phyloP scores from a whole-genome alignment of 2,888 invertebrate species.

The Tinea pellionella region DNA sequence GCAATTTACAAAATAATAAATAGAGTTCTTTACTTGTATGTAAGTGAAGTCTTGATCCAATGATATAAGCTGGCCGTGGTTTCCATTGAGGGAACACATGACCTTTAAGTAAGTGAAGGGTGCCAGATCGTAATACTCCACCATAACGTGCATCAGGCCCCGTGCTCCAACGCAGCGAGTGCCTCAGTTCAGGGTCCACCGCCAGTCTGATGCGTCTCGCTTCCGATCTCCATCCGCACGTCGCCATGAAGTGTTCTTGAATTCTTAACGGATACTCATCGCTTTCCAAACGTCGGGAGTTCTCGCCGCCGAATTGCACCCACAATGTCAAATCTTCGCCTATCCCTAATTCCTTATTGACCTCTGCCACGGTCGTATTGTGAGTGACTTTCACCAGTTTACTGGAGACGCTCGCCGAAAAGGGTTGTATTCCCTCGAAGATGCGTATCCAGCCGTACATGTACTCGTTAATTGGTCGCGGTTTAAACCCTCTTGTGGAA shows the following conservation, averaged over 20 bases:
- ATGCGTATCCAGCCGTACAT: constrained; percentile 72
- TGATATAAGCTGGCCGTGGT: constrained; percentile 67
- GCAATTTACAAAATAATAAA: no score
- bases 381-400: constrained; percentile 68
- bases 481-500: constrained; percentile 61
- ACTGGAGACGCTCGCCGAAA: constrained; percentile 60
- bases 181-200: constrained; percentile 74
- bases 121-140: constrained; percentile 55
- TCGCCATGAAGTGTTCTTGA: constrained; percentile 71
- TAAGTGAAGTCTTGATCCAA: constrained; percentile 71
- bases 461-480: constrained; percentile 34
- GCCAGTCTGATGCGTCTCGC: constrained; percentile 71
- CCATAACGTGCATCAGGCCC: constrained; percentile 66
- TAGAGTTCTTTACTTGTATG: constrained; percentile 61
- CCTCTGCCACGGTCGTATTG: constrained; percentile 67
- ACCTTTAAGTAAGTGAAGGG: constrained; percentile 72
- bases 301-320: constrained; percentile 69
- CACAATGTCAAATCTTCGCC: constrained; percentile 58
- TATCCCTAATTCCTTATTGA: constrained; percentile 60
- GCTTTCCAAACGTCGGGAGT: constrained; percentile 61
- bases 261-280: constrained; percentile 70
- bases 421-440: constrained; percentile 67
- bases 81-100: constrained; percentile 78
- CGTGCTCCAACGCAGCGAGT: constrained; percentile 71
- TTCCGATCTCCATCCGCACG: constrained; percentile 70